Percentiles rank a stretch among this genome's conserved stretches.
Conservation (phyloP, 2,888 invertebrate species). For the Chaetogeoica ovagalla region DNA sequence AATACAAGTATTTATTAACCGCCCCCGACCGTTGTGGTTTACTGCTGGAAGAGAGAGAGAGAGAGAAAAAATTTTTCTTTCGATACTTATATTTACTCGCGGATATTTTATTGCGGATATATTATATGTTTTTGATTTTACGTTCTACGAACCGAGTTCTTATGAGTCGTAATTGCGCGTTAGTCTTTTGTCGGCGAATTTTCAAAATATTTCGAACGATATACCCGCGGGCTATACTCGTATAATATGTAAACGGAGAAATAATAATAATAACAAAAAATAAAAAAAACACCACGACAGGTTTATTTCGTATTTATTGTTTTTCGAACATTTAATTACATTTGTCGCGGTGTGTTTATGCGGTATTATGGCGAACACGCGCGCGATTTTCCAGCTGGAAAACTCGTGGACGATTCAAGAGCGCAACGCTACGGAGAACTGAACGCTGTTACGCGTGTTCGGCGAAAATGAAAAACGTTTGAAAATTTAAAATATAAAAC, state of each 20-base stretch:
- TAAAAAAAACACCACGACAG: neutral
- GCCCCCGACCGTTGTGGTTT: conserved; percentile 50
- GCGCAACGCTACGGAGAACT: too few relatives aligned
- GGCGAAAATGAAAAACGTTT: too few relatives aligned
- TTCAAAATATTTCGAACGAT: conserved; percentile 26
- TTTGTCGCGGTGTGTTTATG: too few relatives aligned
- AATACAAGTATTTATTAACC: conserved; percentile 53
- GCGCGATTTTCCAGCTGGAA: too few relatives aligned
- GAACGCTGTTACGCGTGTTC: too few relatives aligned
- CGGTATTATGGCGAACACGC: too few relatives aligned
- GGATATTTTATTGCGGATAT: conserved; percentile 30
- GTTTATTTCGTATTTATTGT: conserved; percentile 4
- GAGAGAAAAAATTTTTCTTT: conserved; percentile 5
- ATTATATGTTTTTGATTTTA: conserved; percentile 10
- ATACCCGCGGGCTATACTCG: neutral
- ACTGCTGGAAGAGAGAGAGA: conserved; percentile 1
- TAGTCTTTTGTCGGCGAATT: conserved; percentile 47
- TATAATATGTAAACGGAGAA: too few relatives aligned
- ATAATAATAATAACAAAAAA: neutral
- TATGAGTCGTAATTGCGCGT: too few relatives aligned
- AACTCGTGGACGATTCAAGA: too few relatives aligned
- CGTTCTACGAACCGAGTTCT: conserved; percentile 48
- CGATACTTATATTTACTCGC: conserved; percentile 50
- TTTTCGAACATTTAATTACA: too few relatives aligned
- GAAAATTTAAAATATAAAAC: too few relatives aligned